Percentiles rank a stretch among this genome's conserved stretches.
phyloP scores from a whole-genome alignment of 2,888 invertebrate species.

The Himalopsyche tibetana region DNA sequence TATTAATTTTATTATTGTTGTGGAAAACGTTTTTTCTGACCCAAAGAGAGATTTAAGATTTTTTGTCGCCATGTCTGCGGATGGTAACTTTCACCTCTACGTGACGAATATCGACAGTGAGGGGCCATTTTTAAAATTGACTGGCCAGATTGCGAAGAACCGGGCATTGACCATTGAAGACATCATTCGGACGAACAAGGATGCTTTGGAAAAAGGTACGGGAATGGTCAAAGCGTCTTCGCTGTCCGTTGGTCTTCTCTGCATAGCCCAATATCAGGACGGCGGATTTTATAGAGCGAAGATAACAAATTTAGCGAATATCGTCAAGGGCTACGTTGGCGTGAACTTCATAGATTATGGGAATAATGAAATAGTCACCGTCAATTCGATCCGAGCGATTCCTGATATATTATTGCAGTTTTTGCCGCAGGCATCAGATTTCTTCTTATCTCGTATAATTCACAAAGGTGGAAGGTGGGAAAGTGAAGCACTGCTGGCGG shows the following conservation, averaged over 20 bases:
- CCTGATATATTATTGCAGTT: constrained; percentile 74
- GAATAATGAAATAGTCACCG: constrained; percentile 79
- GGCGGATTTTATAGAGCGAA: constrained; percentile 81
- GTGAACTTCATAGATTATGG: constrained; percentile 84
- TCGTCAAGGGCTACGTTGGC: constrained; percentile 77
- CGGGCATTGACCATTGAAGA: constrained; percentile 78
- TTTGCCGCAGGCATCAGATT: constrained; percentile 79
- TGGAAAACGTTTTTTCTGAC: constrained; percentile 3
- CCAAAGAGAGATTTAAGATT: neutral
- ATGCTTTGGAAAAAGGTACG: constrained; percentile 70
- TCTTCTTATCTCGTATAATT: constrained; percentile 78
- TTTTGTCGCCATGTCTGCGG: constrained; percentile 29
- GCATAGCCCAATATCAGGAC: constrained; percentile 83
- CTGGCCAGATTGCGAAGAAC: constrained; percentile 82
- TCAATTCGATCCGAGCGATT: constrained; percentile 78
- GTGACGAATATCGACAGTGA: constrained; percentile 84
- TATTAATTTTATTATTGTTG: constrained; percentile 29
- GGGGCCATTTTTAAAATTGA: constrained; percentile 83
- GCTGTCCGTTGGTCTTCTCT: constrained; percentile 76
- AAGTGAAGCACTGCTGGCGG: constrained; percentile 70
- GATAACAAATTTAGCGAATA: constrained; percentile 74
- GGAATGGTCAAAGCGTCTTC: constrained; percentile 74
- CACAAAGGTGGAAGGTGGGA: constrained; percentile 77
- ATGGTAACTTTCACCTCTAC: constrained; percentile 69
- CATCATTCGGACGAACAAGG: constrained; percentile 68